Evolutionary conservation across 2,113 vertebrate species (phyloP), one percentile per base, ranked within the genome.

Genomic region (Nothobranchius furzeri): DNA sequence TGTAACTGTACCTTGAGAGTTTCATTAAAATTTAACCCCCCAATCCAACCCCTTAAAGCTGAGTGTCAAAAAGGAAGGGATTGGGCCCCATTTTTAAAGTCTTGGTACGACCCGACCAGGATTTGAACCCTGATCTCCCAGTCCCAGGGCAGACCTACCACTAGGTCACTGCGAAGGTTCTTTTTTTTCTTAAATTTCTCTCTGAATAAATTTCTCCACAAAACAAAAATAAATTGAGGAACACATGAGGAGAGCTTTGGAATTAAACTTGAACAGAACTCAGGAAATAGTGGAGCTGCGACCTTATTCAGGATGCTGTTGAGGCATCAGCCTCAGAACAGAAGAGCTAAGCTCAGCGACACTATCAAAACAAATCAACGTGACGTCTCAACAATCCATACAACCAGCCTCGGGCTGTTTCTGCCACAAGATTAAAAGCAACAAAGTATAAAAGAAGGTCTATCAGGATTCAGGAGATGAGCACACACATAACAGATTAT

Each of bases 321-420:
- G 15, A 3, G 14, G 45, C n/a, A 0, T 60, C 58, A 30, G 37
- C 15, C 35, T 72, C 68, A 60, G 54, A 62, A 37, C 42, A 37
- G 13, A 40, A 17, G 12, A 48, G 62, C 17, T 50, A 15, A 49
- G 48, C 60, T 13, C 17, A 64, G 53, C 0, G 6, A 20, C 12
- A 73, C 68, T 48, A 77, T 73, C 64, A 64, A 60, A 57, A 55
- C 12, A 56, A 65, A 52, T 59, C 62, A 63, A 40, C 55, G 59
- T 42, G 64, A 66, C 1, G 3, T 67, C 37, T 66, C 7, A 0
- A 6, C 12, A 30, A 1, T 58, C n/a, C 50, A 45, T 61, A 61
- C 30, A 59, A 30, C 10, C 25, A 54, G 60, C 69, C 35, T 60
- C 1, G 1, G 51, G 20, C 17, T 58, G 9, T 52, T 40, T 66